Conservation (phyloP, 2,113 vertebrate genomes). For the Sphaerodactylus townsendi region DNA sequence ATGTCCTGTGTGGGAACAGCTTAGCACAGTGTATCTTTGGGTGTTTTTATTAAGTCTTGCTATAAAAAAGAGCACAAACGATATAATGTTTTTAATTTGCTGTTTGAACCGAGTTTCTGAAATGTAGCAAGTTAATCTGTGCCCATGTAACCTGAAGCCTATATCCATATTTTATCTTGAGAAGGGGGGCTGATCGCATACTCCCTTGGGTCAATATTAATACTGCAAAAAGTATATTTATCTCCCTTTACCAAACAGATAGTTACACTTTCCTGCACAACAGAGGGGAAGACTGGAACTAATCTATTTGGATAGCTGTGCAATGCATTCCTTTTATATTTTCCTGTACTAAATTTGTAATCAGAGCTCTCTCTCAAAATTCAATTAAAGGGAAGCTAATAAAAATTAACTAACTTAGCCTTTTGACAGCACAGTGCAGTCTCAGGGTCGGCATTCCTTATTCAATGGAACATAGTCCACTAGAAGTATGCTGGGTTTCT, state of each 20-base stretch:
- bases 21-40: not conserved
- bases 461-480: not conserved
- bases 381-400: slow-evolving; percentile 50
- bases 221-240: not conserved
- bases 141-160: not conserved
- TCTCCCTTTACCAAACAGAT: slow-evolving; percentile 16
- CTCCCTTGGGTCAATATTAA: slow-evolving; percentile 18
- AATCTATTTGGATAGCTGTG: slow-evolving; percentile 48
- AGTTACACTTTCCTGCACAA: slow-evolving; percentile 18
- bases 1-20: not conserved
- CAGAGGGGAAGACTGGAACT: slow-evolving; percentile 41
- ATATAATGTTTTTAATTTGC: slow-evolving; percentile 9
- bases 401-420: slow-evolving; percentile 61
- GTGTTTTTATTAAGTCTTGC: not conserved
- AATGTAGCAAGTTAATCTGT: not conserved
- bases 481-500: not conserved
- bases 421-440: slow-evolving; percentile 36
- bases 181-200: not conserved
- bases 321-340: slow-evolving; percentile 48
- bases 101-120: not conserved
- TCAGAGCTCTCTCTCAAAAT: slow-evolving; percentile 58
- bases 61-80: not conserved
- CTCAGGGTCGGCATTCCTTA: slow-evolving; percentile 1
- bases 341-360: slow-evolving; percentile 59
- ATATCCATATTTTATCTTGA: not conserved